Conservation (phyloP, 2,888 invertebrate species). For the Disparrhopalites patrizii region DNA sequence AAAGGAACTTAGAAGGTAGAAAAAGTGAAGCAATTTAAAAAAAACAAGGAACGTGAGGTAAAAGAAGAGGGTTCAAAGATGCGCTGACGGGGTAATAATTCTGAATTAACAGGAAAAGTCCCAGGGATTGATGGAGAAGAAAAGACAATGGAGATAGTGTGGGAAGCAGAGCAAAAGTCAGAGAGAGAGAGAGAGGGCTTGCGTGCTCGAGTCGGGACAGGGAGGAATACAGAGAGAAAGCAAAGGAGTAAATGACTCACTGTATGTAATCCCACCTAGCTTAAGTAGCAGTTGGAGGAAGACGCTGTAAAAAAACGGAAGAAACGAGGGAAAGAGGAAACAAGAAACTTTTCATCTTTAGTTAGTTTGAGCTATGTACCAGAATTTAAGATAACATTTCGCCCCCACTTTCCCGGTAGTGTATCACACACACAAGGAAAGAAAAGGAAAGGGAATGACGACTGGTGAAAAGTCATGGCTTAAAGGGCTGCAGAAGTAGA, state of each 20-base stretch:
- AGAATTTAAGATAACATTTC: conserved; percentile 8
- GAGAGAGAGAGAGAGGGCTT: too few relatives aligned
- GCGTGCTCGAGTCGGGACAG: too few relatives aligned
- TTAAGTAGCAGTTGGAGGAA: neutral
- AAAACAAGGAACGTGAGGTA: too few relatives aligned
- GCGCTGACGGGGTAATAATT: conserved; percentile 25
- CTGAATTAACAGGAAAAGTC: conserved; percentile 14
- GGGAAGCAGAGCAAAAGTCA: too few relatives aligned
- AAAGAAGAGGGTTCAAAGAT: too few relatives aligned
- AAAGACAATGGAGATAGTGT: neutral
- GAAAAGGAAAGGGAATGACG: neutral
- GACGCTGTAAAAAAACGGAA: too few relatives aligned
- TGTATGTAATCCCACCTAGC: conserved; percentile 19
- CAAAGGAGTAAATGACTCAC: too few relatives aligned
- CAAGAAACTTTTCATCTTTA: conserved; percentile 21
- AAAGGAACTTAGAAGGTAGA: too few relatives aligned
- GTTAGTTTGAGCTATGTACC: neutral
- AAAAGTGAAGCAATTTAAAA: too few relatives aligned
- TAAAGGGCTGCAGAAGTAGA: neutral
- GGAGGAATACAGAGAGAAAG: too few relatives aligned
- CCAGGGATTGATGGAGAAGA: neutral
- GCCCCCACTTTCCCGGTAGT: neutral
- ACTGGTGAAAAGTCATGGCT: neutral
- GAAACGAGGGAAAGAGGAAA: too few relatives aligned
- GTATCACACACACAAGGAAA: neutral